phyloP scores from a whole-genome alignment of 2,888 invertebrate species.

The Linnaemya vulpina region DNA sequence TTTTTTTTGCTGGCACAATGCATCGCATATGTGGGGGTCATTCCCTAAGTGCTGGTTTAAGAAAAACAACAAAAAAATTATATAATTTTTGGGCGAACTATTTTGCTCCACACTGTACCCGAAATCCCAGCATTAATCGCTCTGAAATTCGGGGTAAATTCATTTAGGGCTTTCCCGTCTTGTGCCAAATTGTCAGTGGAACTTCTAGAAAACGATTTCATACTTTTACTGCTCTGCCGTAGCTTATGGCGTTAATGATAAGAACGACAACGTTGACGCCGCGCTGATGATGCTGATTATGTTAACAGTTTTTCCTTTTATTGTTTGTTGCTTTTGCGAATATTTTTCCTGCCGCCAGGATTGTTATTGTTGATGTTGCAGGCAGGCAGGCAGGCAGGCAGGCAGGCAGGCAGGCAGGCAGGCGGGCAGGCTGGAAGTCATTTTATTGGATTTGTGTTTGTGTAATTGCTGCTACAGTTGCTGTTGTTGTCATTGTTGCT shows the following conservation, averaged over 20 bases:
- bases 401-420: neutral
- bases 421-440: neutral
- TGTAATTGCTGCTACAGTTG: neutral
- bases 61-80: too few species aligned
- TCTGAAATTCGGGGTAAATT: too few species aligned
- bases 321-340: slow-evolving; percentile 37
- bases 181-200: neutral
- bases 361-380: neutral
- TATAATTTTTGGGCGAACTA: too few species aligned
- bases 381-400: neutral
- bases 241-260: slow-evolving; percentile 37
- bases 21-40: too few species aligned
- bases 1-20: too few species aligned
- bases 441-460: neutral
- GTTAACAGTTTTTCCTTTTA: slow-evolving; percentile 46
- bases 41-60: too few species aligned
- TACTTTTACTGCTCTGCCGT: slow-evolving; percentile 7
- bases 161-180: too few species aligned
- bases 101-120: too few species aligned
- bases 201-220: neutral
- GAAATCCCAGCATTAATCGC: too few species aligned
- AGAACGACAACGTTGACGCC: slow-evolving; percentile 39
- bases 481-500: slow-evolving; percentile 42
- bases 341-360: neutral
- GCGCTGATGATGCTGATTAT: slow-evolving; percentile 49